Percentiles rank a stretch among this genome's conserved stretches.
Conservation (phyloP, 2,888 invertebrate species). For the Lasioglossum zephyrum region DNA sequence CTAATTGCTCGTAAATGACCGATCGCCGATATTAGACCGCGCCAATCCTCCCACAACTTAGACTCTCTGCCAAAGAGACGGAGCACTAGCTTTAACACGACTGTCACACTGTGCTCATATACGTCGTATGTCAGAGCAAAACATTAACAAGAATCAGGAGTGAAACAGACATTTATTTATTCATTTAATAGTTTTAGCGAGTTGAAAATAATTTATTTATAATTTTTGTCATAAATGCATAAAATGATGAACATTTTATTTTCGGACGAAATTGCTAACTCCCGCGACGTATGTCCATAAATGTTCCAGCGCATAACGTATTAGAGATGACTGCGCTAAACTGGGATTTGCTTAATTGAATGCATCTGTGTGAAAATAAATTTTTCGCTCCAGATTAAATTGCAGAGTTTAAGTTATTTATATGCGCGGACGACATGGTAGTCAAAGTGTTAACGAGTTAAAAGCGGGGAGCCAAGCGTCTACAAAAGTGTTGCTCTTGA, state of each 20-base stretch:
- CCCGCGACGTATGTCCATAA: background rate
- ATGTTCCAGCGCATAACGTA: background rate
- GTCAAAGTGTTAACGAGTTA: conserved; percentile 17
- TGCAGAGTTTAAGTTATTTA: background rate
- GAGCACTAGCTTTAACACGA: background rate
- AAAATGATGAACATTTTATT: background rate
- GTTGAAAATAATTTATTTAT: too few relatives aligned
- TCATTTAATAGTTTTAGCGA: too few relatives aligned
- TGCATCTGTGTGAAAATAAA: background rate
- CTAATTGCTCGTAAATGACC: conserved; percentile 76
- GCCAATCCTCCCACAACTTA: background rate
- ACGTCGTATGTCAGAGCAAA: too few relatives aligned
- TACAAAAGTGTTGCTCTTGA: background rate
- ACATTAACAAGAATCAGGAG: background rate
- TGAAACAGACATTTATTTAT: too few relatives aligned
- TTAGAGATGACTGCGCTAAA: background rate
- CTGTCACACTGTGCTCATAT: too few relatives aligned
- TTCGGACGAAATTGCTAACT: background rate
- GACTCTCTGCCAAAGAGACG: background rate
- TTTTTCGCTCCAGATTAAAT: background rate
- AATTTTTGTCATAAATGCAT: background rate
- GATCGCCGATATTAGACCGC: conserved; percentile 61
- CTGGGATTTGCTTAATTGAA: background rate
- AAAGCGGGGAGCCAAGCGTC: background rate
- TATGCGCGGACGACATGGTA: background rate